Evolutionary conservation across 2,113 vertebrate genomes (phyloP).

Genomic region (Bubalus kerabau): DNA sequence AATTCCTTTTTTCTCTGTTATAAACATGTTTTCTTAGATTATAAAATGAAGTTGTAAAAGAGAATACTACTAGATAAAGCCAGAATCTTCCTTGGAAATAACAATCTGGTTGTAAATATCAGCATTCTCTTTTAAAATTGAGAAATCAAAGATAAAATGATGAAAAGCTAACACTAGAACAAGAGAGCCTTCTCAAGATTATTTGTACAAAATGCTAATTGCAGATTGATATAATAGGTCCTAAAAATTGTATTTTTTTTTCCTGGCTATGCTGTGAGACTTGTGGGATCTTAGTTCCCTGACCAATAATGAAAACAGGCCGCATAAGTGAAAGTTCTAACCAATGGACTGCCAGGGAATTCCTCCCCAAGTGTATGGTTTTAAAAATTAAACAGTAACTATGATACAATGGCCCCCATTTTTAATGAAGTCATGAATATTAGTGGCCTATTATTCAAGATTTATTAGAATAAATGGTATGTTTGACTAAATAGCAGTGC

Average conservation of each 20-base stretch:
- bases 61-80: not conserved
- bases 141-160: constrained; percentile 12
- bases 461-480: not conserved
- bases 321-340: not conserved
- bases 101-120: not conserved
- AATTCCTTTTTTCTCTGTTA: not conserved
- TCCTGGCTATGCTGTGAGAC: not conserved
- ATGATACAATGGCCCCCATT: not conserved
- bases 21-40: not conserved
- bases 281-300: not conserved
- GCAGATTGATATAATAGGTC: not conserved
- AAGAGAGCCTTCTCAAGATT: not conserved
- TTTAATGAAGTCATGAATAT: constrained; percentile 3
- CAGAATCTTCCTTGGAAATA: not conserved
- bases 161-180: not conserved
- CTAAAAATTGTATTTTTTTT: not conserved
- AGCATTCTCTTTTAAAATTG: not conserved
- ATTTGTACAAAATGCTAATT: not conserved
- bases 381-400: constrained; percentile 5
- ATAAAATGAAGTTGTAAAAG: not conserved
- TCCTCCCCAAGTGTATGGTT: not conserved
- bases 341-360: not conserved
- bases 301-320: not conserved
- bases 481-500: not conserved
- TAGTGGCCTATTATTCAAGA: not conserved